Conservation (phyloP, 2,797 vertebrate species). For the Tragopan temminckii region DNA sequence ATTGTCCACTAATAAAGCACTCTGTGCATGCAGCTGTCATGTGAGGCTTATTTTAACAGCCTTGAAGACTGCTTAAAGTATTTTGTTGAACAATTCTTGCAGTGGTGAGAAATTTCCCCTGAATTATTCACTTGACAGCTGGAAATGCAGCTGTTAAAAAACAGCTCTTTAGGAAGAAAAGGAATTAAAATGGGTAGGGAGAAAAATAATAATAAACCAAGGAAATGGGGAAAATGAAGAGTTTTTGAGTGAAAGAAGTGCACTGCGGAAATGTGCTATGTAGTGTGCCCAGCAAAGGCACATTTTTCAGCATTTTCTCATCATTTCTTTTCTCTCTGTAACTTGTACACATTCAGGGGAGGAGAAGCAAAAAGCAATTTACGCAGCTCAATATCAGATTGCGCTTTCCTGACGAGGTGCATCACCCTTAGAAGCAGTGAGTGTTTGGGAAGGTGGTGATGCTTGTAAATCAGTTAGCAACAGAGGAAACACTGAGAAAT, state of each 20-base stretch:
- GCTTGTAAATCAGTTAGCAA: slow-evolving; percentile 65
- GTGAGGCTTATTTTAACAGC: slow-evolving; percentile 39
- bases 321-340: background rate
- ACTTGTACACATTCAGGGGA: slow-evolving; percentile 23
- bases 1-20: slow-evolving; percentile 56
- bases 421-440: slow-evolving; percentile 56
- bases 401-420: slow-evolving; percentile 39
- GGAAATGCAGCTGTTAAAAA: slow-evolving; percentile 70
- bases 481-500: background rate
- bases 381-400: slow-evolving; percentile 48
- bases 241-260: background rate
- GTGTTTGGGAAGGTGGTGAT: slow-evolving; percentile 48
- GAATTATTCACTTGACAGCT: slow-evolving; percentile 74
- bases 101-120: slow-evolving; percentile 58
- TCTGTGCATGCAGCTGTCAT: slow-evolving; percentile 46
- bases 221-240: slow-evolving; percentile 28
- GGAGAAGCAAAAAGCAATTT: slow-evolving; percentile 44
- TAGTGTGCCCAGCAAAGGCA: slow-evolving; percentile 17
- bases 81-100: slow-evolving; percentile 70
- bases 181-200: slow-evolving; percentile 62
- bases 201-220: slow-evolving; percentile 72
- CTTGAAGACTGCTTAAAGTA: slow-evolving; percentile 55
- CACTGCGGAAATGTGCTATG: slow-evolving; percentile 24
- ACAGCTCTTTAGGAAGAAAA: slow-evolving; percentile 67
- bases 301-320: slow-evolving; percentile 40